Conservation (phyloP, 2,113 vertebrate genomes). For the Chionomys nivalis region DNA sequence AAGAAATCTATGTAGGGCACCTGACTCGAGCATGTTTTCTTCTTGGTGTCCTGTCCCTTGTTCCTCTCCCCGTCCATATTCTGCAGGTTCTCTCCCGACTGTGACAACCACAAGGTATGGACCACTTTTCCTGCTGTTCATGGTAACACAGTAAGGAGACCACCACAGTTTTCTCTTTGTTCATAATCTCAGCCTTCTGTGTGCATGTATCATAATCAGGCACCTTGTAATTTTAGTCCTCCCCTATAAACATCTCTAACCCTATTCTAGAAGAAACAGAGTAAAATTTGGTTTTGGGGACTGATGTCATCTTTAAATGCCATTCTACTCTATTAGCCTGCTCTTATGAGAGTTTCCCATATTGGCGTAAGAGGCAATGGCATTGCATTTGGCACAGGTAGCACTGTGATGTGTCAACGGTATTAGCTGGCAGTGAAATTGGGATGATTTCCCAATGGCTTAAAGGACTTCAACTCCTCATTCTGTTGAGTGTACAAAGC, state of each 20-base stretch:
- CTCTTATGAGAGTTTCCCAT: not conserved
- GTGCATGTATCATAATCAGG: not conserved
- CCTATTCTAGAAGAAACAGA: not conserved
- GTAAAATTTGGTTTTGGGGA: not conserved
- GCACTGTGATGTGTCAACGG: not conserved
- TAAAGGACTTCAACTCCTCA: not conserved
- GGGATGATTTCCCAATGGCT: not conserved
- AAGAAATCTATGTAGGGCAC: not conserved
- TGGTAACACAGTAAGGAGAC: not conserved
- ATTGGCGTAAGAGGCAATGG: fast-evolving
- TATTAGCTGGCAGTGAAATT: not conserved
- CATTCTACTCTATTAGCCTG: not conserved
- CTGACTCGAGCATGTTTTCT: not conserved
- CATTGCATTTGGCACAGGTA: not conserved
- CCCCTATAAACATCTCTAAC: not conserved
- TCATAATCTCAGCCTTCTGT: not conserved
- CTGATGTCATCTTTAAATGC: not conserved
- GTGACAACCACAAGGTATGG: not conserved
- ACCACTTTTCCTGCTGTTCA: not conserved
- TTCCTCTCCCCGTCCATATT: fast-evolving
- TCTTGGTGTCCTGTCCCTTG: not conserved
- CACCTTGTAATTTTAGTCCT: not conserved
- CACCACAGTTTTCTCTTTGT: not conserved
- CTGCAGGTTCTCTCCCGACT: not conserved
- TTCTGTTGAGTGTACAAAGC: not conserved